These are phyloP conservation scores for Atherix ibis DNA, from an alignment of 2,888 invertebrate species.

Conservation along the genomic window DNA sequence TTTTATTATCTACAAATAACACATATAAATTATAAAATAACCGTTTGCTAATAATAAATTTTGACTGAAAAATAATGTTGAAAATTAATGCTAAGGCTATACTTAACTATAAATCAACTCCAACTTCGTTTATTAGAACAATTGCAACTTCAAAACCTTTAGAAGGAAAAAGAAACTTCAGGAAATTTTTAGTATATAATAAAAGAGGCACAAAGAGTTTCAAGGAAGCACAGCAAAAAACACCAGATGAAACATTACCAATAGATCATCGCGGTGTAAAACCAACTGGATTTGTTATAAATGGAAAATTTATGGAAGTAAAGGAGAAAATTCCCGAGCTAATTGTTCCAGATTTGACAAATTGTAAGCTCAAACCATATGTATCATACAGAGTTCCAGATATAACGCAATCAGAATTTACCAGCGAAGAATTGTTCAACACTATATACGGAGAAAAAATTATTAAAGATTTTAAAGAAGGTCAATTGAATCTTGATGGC, in stretches of 20 bases:
- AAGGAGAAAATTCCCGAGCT: constrained; percentile 86
- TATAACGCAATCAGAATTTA: constrained; percentile 65
- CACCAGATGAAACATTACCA: constrained; percentile 45
- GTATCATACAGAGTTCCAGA: constrained; percentile 74
- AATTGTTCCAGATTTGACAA: constrained; percentile 76
- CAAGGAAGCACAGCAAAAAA: constrained; percentile 35
- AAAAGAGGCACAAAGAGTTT: constrained; percentile 57
- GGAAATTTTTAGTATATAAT: constrained; percentile 59
- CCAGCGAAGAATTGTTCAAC: constrained; percentile 66
- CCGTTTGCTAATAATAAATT: too few relatives aligned
- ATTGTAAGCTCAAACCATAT: constrained; percentile 79
- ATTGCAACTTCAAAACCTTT: constrained; percentile 37
- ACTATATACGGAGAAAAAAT: constrained; percentile 69
- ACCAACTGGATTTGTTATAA: constrained; percentile 40
- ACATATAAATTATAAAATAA: too few relatives aligned
- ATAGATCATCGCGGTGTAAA: constrained; percentile 56
- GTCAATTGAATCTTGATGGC: constrained; percentile 53
- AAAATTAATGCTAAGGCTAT: too few relatives aligned
- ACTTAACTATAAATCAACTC: too few relatives aligned
- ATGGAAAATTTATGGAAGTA: constrained; percentile 43
- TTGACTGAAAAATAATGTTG: too few relatives aligned
- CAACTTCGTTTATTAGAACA: too few relatives aligned
- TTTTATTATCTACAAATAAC: too few relatives aligned
- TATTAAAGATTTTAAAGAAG: constrained; percentile 51
- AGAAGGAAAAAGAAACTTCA: constrained; percentile 64